A percentile compares a stretch with the other conserved stretches of the same genome.
Evolutionary conservation across 1,140 invertebrate species (phyloP).

Genomic region (Phymorhynchus buccinoides): DNA sequence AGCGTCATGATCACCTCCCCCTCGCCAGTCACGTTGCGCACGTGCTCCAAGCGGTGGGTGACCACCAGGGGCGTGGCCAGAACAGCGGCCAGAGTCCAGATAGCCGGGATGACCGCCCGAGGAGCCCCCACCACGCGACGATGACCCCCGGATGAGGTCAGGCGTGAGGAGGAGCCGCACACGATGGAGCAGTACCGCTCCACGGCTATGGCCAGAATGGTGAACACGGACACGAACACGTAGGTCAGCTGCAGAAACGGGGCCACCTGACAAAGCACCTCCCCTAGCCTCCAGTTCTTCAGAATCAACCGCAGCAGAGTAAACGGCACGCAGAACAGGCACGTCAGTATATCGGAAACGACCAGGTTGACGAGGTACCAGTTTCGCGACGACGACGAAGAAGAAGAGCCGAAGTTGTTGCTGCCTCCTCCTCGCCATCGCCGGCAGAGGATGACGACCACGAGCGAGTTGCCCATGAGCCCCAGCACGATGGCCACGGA

Average conservation of each 20-base stretch:
- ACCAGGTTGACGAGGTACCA: slow-evolving; percentile 70
- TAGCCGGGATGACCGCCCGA: slow-evolving; percentile 35
- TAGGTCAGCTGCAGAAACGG: slow-evolving; percentile 69
- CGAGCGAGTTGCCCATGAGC: slow-evolving; percentile 70
- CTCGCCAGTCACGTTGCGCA: slow-evolving; percentile 41
- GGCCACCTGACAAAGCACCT: slow-evolving; percentile 66
- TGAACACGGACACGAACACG: slow-evolving; percentile 71
- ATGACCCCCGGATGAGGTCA: background rate
- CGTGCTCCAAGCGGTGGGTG: slow-evolving; percentile 66
- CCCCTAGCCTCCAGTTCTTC: slow-evolving; percentile 64
- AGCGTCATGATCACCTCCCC: slow-evolving; percentile 48
- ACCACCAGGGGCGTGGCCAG: slow-evolving; percentile 47
- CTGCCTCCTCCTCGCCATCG: too few relatives aligned
- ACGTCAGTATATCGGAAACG: slow-evolving; percentile 69
- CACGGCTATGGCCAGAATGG: slow-evolving; percentile 70
- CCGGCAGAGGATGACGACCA: slow-evolving; percentile 69
- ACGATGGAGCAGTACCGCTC: slow-evolving; percentile 65
- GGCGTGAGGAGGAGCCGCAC: background rate
- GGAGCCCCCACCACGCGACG: background rate
- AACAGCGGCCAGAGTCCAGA: slow-evolving; percentile 31
- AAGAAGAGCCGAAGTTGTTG: too few relatives aligned
- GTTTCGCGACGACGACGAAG: slow-evolving; percentile 70
- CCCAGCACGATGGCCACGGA: slow-evolving; percentile 70
- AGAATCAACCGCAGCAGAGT: slow-evolving; percentile 60
- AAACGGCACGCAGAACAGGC: slow-evolving; percentile 61